These are phyloP conservation scores for Uromys caudimaculatus DNA, from an alignment of 2,797 vertebrate species.

Conservation along the genomic window DNA sequence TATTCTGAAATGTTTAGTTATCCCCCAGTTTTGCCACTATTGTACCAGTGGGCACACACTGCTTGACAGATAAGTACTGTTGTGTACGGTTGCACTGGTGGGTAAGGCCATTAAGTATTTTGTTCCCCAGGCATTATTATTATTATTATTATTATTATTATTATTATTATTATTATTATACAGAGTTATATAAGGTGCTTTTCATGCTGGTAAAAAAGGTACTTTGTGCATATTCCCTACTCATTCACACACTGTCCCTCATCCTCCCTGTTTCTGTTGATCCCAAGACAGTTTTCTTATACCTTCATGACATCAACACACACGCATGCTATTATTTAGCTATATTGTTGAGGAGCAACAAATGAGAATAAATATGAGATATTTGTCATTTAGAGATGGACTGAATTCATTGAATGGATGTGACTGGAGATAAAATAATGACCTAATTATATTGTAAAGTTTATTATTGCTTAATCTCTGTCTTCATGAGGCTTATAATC, in stretches of 20 bases:
- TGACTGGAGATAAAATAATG: not conserved
- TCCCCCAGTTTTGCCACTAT: not conserved
- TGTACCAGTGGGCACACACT: not conserved
- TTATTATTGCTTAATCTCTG: not conserved
- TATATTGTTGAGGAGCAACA: not conserved
- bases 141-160: too few relatives aligned
- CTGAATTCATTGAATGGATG: not conserved
- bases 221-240: not conserved
- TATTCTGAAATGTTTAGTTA: not conserved
- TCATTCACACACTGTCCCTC: not conserved
- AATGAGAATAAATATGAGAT: not conserved
- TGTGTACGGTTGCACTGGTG: not conserved
- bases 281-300: not conserved
- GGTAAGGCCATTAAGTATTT: not conserved
- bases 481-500: not conserved
- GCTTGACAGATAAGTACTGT: not conserved
- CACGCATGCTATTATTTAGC: not conserved
- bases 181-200: not conserved
- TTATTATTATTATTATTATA: not conserved
- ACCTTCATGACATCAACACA: not conserved
- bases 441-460: not conserved
- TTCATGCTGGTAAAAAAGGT: not conserved
- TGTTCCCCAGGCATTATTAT: not conserved
- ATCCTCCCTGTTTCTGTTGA: not conserved
- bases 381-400: not conserved